Percentiles rank a stretch among this genome's conserved stretches.
phyloP scores from a whole-genome alignment of 2,888 invertebrate genomes.

The Epinotia bilunana region DNA sequence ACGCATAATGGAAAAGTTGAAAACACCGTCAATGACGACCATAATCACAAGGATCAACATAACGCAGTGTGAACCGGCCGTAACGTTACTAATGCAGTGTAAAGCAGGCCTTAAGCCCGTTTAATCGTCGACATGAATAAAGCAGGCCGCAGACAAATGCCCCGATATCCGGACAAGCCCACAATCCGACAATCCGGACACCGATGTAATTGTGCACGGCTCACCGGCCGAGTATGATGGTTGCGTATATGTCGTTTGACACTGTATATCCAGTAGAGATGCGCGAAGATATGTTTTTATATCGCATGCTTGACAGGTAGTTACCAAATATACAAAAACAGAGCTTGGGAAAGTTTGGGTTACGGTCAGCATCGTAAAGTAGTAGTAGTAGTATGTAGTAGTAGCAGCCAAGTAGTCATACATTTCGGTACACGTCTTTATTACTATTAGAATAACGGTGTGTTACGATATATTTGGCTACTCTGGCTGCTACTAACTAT shows the following conservation, averaged over 20 bases:
- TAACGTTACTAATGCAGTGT: slow-evolving; percentile 38
- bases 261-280: not conserved
- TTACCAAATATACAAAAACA: no score
- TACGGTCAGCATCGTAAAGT: no score
- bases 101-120: slow-evolving; percentile 37
- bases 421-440: no score
- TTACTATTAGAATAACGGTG: no score
- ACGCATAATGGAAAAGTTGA: no score
- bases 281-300: not conserved
- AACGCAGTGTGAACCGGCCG: slow-evolving; percentile 26
- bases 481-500: no score
- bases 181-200: slow-evolving; percentile 32
- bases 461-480: no score
- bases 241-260: not conserved
- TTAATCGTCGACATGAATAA: slow-evolving; percentile 44
- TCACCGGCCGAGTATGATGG: not conserved
- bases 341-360: no score
- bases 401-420: no score
- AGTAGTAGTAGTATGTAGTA: no score
- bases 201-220: slow-evolving; percentile 4
- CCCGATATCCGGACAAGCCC: slow-evolving; percentile 39
- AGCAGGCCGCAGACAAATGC: slow-evolving; percentile 43
- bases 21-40: not conserved
- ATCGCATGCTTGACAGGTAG: not conserved
- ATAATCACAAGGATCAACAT: slow-evolving; percentile 1